A percentile compares a stretch with the other conserved stretches of the same genome.
These are phyloP conservation scores for Lamproptera curius DNA, from an alignment of 2,888 invertebrate species.

Conservation along the genomic window DNA sequence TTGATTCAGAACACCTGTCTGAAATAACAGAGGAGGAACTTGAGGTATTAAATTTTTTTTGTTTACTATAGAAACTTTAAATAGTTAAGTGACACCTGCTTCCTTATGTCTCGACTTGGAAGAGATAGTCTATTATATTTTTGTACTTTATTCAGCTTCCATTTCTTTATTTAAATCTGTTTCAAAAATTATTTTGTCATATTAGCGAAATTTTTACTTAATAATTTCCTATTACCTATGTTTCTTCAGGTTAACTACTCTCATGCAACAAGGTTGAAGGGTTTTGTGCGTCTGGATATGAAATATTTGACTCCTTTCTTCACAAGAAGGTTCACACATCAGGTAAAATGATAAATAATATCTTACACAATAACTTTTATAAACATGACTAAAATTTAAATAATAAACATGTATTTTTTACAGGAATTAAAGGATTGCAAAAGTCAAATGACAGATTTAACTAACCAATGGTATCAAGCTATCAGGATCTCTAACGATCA, in stretches of 20 bases:
- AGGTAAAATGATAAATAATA: slow-evolving; percentile 69
- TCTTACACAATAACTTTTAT: not conserved
- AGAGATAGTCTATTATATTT: too few species aligned
- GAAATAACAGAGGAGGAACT: slow-evolving; percentile 95
- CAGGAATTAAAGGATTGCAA: slow-evolving; percentile 97
- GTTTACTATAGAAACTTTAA: too few species aligned
- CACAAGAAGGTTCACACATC: slow-evolving; percentile 95
- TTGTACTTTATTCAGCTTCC: too few species aligned
- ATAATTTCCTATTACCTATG: too few species aligned
- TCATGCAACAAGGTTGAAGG: slow-evolving; percentile 85
- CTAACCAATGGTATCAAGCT: slow-evolving; percentile 98
- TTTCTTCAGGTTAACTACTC: slow-evolving; percentile 81
- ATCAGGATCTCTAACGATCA: slow-evolving; percentile 93
- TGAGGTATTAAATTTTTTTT: slow-evolving; percentile 78
- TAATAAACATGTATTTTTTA: slow-evolving; percentile 12
- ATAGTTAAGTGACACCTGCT: too few species aligned
- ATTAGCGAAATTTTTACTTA: too few species aligned
- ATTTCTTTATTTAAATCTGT: too few species aligned
- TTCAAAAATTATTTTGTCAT: too few species aligned
- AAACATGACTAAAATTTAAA: not conserved
- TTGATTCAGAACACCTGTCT: slow-evolving; percentile 95
- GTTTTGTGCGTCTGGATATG: slow-evolving; percentile 94
- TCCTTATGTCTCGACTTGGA: too few species aligned
- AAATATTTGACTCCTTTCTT: slow-evolving; percentile 98
- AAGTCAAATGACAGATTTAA: slow-evolving; percentile 96